Base-by-base conservation (phyloP, 2,113 vertebrate species). In the Pteronura brasiliensis region DNA sequence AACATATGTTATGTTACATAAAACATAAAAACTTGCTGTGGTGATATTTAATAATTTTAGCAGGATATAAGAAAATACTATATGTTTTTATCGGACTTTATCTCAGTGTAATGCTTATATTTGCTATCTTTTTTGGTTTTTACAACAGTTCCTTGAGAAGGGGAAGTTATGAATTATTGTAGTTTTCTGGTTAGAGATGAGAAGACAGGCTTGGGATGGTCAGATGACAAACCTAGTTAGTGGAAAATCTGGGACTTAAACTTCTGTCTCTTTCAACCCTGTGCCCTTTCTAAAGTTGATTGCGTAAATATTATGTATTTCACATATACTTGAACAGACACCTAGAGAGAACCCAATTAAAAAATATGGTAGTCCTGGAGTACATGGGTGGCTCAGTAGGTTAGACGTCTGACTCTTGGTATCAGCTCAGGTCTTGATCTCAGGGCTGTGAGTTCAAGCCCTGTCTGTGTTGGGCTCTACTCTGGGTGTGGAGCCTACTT, bases 41-140 rank as follows among this genome's bases (percentile, higher is more conserved):
- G 39, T 82, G 65, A 9, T 94, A 39, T 77, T 97, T 93, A 96
- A 49, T 88, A 47, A 94, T 67, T 88, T 95, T 69, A 86, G 36
- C 47, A 92, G 72, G 23, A 65, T 87, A 21, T 7, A 88, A 92
- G 81, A 76, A 89, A 89, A 57, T 72, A 57, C 21, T 89, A 6
- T 39, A 11, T 59, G 61, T 96, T 65, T 92, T 59, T 4, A 10
- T 15, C 79, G 65, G n/a, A 4, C 27, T 81, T 93, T 55, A n/a
- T 49, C 34, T 36, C 65, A 29, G 23, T 57, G 36, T 88, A 59
- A 61, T 81, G 34, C 25, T 44, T 86, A 61, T 69, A 21, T 95
- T 11, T 81, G 36, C 27, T 1, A 18, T 93, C 15, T 93, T 23
- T 65, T 69, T 44, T 87, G 61, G 25, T 47, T 74, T 39, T 88